Percentiles rank a stretch among this genome's conserved stretches.
These are phyloP conservation scores for Diplodus sargus DNA, from an alignment of 2,797 vertebrate species.

Conservation along the genomic window DNA sequence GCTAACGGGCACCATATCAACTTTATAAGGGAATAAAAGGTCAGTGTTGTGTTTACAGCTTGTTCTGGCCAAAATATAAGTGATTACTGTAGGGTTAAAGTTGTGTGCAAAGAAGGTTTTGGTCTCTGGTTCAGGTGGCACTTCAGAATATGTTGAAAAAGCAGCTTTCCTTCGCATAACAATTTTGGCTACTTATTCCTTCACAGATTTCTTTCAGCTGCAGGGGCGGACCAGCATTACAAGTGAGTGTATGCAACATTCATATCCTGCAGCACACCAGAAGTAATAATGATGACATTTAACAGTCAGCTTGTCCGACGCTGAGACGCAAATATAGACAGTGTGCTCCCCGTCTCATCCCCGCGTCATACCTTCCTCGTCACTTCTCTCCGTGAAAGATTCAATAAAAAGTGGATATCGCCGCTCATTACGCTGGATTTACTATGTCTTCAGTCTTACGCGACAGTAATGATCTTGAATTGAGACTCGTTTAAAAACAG, in stretches of 20 bases:
- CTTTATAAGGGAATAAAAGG: background rate
- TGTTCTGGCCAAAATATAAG: background rate
- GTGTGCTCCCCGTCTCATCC: background rate
- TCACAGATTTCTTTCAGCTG: conserved; percentile 17
- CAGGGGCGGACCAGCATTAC: background rate
- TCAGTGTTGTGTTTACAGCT: background rate
- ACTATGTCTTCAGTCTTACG: conserved; percentile 1
- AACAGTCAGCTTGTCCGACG: background rate
- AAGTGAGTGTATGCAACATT: conserved; percentile 8
- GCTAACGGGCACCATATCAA: background rate
- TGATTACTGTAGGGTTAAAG: background rate
- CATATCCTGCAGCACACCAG: conserved; percentile 15
- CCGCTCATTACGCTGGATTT: background rate
- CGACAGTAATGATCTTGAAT: background rate
- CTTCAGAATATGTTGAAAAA: background rate
- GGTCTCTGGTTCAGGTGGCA: background rate
- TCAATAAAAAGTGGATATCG: conserved; percentile 1
- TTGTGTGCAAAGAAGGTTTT: background rate
- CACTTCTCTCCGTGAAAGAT: conserved; percentile 14
- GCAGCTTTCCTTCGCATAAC: background rate
- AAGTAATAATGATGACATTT: background rate
- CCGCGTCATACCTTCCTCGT: background rate
- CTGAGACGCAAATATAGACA: conserved; percentile 13
- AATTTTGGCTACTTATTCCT: background rate
- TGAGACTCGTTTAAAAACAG: background rate